Conservation (phyloP, 2,797 vertebrate species). For the Myiothlypis coronata region DNA sequence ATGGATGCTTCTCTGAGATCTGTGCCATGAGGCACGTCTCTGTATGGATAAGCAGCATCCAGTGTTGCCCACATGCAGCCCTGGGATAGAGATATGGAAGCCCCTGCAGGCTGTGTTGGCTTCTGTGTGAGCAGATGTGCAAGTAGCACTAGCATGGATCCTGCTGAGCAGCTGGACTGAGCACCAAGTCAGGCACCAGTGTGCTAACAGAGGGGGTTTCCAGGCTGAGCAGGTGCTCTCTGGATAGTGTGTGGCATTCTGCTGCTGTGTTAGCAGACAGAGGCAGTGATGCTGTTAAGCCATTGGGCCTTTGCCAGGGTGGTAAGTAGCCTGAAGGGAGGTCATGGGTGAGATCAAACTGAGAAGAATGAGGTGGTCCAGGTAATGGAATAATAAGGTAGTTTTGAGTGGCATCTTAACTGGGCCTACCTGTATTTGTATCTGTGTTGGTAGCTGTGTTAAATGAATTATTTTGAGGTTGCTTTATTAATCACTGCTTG, state of each 20-base stretch:
- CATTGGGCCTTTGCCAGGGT: neutral
- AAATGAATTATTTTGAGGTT: neutral
- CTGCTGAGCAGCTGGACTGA: neutral
- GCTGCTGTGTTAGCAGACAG: neutral
- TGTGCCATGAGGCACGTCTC: neutral
- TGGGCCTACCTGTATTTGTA: neutral
- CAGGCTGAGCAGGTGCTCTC: neutral
- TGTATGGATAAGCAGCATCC: neutral
- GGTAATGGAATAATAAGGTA: neutral
- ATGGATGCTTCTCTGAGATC: neutral
- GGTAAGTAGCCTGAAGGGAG: neutral
- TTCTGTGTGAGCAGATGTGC: neutral
- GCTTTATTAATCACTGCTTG: neutral
- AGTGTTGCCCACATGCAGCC: neutral
- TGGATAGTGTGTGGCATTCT: neutral
- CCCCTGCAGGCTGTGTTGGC: neutral
- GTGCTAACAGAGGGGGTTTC: neutral
- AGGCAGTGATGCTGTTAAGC: neutral
- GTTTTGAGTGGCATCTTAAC: neutral
- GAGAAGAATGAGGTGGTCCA: neutral
- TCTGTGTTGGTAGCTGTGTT: neutral
- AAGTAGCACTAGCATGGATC: neutral
- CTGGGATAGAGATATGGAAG: neutral
- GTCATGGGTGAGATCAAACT: neutral
- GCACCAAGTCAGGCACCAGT: neutral